phyloP scores from a whole-genome alignment of 2,113 vertebrate genomes.

The Acanthisitta chloris region DNA sequence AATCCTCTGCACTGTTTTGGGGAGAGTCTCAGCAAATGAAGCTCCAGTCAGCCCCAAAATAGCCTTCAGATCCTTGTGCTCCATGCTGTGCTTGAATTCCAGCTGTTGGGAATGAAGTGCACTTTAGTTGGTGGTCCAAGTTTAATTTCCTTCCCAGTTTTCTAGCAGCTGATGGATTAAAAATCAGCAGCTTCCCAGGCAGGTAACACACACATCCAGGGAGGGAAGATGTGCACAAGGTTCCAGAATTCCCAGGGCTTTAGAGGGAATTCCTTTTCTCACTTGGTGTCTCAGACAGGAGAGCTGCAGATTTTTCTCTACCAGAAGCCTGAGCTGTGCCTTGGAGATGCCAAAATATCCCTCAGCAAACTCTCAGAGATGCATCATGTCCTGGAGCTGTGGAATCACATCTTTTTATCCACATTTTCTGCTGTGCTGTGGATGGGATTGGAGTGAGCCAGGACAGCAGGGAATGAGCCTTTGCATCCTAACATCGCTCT shows the following conservation, averaged over 20 bases:
- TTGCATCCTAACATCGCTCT: background rate
- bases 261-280: background rate
- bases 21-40: no score
- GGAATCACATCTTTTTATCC: accelerated
- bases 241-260: background rate
- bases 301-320: background rate
- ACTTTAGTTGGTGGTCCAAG: background rate
- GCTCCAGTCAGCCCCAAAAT: background rate
- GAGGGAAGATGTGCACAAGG: background rate
- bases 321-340: background rate
- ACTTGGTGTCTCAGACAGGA: background rate
- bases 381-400: background rate
- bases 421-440: background rate
- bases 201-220: background rate
- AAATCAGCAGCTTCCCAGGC: background rate
- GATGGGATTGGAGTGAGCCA: background rate
- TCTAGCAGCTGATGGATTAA: background rate
- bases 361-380: background rate
- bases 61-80: background rate
- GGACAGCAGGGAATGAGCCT: background rate
- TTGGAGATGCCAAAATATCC: background rate
- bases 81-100: background rate
- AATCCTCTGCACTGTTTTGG: accelerated
- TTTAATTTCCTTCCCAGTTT: background rate
- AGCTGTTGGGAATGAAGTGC: background rate